These are phyloP conservation scores for Papilio demoleus DNA, from an alignment of 2,888 invertebrate species.

Conservation along the genomic window DNA sequence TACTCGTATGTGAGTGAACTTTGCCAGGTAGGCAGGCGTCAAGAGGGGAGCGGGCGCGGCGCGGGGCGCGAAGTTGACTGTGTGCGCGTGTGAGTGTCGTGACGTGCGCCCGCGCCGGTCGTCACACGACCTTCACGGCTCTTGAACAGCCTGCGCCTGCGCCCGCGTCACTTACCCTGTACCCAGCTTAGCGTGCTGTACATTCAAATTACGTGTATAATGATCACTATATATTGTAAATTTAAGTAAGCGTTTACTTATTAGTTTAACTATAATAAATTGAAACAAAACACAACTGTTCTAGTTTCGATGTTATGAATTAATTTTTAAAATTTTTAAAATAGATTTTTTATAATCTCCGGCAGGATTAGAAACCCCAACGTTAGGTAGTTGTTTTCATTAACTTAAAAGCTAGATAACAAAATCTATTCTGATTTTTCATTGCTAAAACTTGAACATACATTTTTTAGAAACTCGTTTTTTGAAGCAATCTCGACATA, in stretches of 20 bases:
- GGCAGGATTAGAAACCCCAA: not conserved
- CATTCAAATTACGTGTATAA: constrained; percentile 27
- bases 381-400: not conserved
- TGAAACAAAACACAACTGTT: no score
- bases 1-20: constrained; percentile 68
- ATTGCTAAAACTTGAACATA: not conserved
- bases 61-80: constrained; percentile 42
- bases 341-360: not conserved
- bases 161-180: constrained; percentile 41
- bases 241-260: not conserved
- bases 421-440: not conserved
- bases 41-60: constrained; percentile 40
- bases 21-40: constrained; percentile 59
- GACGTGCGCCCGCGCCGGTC: constrained; percentile 64
- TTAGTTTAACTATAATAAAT: not conserved
- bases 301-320: no score
- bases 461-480: not conserved
- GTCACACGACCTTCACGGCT: constrained; percentile 74
- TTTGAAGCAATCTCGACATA: not conserved
- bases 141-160: constrained; percentile 61
- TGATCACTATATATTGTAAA: not conserved
- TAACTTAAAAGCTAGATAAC: not conserved
- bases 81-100: constrained; percentile 50
- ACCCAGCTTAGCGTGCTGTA: constrained; percentile 31
- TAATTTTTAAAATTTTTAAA: not conserved